Evolutionary conservation across 2,888 invertebrate genomes (phyloP).

Genomic region (Spatulosminthurus flaviceps): DNA sequence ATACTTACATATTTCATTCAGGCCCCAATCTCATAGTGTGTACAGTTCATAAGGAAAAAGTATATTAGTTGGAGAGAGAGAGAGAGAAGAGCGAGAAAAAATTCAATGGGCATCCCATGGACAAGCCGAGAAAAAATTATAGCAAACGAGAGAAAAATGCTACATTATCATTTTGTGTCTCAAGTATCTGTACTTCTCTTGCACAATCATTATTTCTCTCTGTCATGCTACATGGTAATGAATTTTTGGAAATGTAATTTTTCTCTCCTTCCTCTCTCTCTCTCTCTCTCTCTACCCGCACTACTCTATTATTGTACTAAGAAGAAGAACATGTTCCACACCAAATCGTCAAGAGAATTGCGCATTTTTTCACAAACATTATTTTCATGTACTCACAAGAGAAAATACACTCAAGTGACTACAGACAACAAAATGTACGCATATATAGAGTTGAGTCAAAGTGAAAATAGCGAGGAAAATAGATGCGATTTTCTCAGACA

Average conservation of each 20-base stretch:
- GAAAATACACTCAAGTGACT: too few species aligned
- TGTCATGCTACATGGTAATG: conserved; percentile 18
- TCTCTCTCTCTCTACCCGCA: too few species aligned
- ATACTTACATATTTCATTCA: neutral
- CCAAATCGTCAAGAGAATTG: too few species aligned
- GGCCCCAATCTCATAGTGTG: neutral
- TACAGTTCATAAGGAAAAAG: neutral
- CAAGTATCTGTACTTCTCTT: conserved; percentile 9
- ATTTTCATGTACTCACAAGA: too few species aligned
- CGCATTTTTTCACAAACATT: too few species aligned
- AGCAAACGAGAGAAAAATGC: conserved; percentile 18
- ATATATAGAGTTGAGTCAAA: too few species aligned
- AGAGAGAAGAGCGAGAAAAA: neutral
- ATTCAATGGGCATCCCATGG: conserved; percentile 18
- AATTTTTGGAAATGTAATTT: conserved; percentile 18
- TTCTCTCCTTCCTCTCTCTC: neutral
- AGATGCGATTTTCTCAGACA: too few species aligned
- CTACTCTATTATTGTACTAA: too few species aligned
- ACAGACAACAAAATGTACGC: too few species aligned
- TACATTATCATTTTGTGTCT: conserved; percentile 12
- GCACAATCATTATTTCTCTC: conserved; percentile 18
- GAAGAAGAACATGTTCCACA: too few species aligned
- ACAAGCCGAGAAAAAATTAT: conserved; percentile 14
- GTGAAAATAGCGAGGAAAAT: too few species aligned
- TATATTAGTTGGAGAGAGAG: neutral